Base-by-base conservation (phyloP, 2,797 vertebrate species). In the Spheniscus humboldti region DNA sequence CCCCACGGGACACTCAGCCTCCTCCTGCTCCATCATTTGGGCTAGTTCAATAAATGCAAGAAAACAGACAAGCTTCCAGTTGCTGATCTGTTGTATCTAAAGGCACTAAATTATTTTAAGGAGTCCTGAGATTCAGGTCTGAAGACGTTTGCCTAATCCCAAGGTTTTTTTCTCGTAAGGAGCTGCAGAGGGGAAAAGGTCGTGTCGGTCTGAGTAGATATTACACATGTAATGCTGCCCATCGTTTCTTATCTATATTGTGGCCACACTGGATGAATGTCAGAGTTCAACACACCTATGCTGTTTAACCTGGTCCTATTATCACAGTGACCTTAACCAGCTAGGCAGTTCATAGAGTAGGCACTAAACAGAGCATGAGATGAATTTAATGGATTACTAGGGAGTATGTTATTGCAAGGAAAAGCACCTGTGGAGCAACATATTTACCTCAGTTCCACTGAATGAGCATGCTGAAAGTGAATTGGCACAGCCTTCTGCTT, bases 391-490 rank as follows among this genome's bases (percentile, higher is more conserved):
- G 86, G 88, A 95, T 97, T 97, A 96, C 94, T 90, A 89, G 88
- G 96, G 92, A 83, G 69, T 86, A 78, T 91, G 67, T 80, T 88
- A 96, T 96, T 95, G 64, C 95, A 83, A 77, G 96, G 90, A 97
- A 92, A 97, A 94, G 92, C 96, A 97, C 97, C 96, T 98, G 97
- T 97, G 94, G 96, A 91, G 91, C 97, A 91, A 82, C 93, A 86
- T 95, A 94, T 97, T 97, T 95, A 88, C 97, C 82, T 64, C 41
- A 31, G 90, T 93, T 96, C 94, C 96, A 91, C 91, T 79, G 92
- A 97, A 94, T 93, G 80, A 96, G 93, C 92, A 69, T 86, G 90
- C n/a, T 94, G 90, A 96, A 97, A 93, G 87, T 86, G 56, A 90
- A 71, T 72, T 90, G 92, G 92, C 94, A 95, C 88, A 80, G 78